Evolutionary conservation across 1,140 invertebrate genomes (phyloP), one percentile per base, ranked within the genome.

Genomic region (Harlomillsia oculata): DNA sequence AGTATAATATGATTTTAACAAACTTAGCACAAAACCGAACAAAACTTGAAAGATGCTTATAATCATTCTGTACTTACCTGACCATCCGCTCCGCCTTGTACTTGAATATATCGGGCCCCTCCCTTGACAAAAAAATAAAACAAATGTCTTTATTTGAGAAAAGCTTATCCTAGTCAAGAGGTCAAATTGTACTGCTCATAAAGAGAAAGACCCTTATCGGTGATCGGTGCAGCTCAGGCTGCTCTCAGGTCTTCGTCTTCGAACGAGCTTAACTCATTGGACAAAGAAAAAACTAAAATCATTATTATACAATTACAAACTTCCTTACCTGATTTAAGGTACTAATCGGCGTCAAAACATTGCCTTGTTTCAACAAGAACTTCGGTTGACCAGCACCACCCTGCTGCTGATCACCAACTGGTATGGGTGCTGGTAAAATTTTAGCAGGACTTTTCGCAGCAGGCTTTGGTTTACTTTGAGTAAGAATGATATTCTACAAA

Each of bases 391-490:
- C 43, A 29, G 43, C n/a, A 9, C 29, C 26, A 20, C 58, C 53
- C 28, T 62, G 60, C 28, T 62, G 60, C 30, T 65, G 63, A 55
- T 65, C 63, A 23, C 63, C 63, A 44, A 59, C 44, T 9, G 63
- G 63, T 13, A 62, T 43, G 6, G 63, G 63, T 11, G 63, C 63
- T 8, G 63, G 63, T 20, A 65, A 43, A 43, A 65, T 65, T 52
- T 65, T 65, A 23, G 60, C 56, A 2, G 63, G 63, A 46, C 63
- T 65, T 52, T 56, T 55, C 4, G 50, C 26, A 5, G 32, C 21
- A 14, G 46, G 29, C 23, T 53, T 43, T 37, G 28, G 40, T 29
- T 59, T 59, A 13, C 14, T 13, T 3, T 50, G 46, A 9, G 63
- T 37, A n/a, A 62, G n/a, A 6, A 65, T 18, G 4, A 65, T 58